These are phyloP conservation scores for Acronicta aceris DNA, from an alignment of 2,888 invertebrate species.

Conservation along the genomic window DNA sequence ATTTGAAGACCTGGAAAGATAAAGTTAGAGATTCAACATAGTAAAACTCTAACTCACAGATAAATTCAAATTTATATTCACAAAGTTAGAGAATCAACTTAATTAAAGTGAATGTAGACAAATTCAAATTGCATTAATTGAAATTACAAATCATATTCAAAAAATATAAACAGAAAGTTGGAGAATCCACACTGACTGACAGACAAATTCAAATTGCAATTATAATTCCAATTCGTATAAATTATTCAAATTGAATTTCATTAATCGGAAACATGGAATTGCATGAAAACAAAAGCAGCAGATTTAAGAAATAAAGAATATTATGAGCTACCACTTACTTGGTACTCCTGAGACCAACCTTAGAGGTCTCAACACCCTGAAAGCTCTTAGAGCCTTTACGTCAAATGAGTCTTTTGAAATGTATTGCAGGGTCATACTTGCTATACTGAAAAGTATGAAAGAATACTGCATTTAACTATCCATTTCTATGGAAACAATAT, in stretches of 20 bases:
- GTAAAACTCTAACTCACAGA: neutral
- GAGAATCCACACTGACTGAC: no score
- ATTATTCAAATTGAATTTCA: no score
- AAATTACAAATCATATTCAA: no score
- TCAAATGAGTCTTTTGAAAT: constrained; percentile 97
- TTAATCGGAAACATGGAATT: no score
- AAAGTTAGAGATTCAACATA: neutral
- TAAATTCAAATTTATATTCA: no score
- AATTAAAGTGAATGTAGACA: neutral
- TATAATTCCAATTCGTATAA: no score
- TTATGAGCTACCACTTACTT: constrained; percentile 92
- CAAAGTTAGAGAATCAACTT: neutral
- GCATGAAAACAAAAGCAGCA: no score
- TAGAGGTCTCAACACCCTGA: constrained; percentile 98
- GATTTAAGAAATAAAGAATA: neutral
- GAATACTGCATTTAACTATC: neutral
- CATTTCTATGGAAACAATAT: no score
- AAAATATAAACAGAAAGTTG: no score
- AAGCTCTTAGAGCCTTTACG: constrained; percentile 99
- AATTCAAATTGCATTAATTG: no score
- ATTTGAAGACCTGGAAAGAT: constrained; percentile 98
- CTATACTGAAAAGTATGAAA: constrained; percentile 90
- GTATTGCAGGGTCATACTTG: constrained; percentile 95
- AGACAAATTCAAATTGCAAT: no score
- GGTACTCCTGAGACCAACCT: constrained; percentile 99